Evolutionary conservation across 1,140 invertebrate species (phyloP), one percentile per base, ranked within the genome.

Genomic region (Drosophila murphyi): DNA sequence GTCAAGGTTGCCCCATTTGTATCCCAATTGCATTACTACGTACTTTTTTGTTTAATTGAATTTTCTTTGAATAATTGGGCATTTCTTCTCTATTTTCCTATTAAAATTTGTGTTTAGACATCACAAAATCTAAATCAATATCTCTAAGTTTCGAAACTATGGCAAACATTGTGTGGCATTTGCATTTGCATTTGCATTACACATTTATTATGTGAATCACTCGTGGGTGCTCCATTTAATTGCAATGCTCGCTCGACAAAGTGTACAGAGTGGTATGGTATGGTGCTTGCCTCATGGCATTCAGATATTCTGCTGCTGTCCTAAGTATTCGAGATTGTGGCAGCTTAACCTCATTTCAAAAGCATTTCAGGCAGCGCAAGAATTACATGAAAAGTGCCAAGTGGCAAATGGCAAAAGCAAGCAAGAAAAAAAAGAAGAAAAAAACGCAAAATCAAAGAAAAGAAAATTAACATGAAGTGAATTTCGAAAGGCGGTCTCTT

Each of bases 401-500:
- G 51, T 65, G 73, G 56, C 55, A 48, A 62, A 8, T 3, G 20
- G 54, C 65, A 77, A 20, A 20, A 70, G 76, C 73, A 82, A 75
- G 83, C 68, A 64, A 85, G 78, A 78, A 43, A 43, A 41, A 3
- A 41, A 41, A 3, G 4, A n/a, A 3, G 3, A 43, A 43, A 10
- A 43, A 43, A 43, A 43, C 70, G 82, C 65, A 80, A 89, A 87
- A 88, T 88, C 80, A 89, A 89, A 88, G 85, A 74, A 79, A 87
- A 80, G 79, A 79, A 88, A 87, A 87, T 88, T 83, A 88, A 89
- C 83, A 89, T 88, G 85, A 89, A 77, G 80, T 74, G 83, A 80
- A 78, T 88, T 83, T 83, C 85, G 72, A 77, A 83, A 70, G 67
- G 78, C 75, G 60, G 56, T 34, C 54, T 51, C 43, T 63, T 63